Evolutionary conservation across 2,888 invertebrate genomes (phyloP), one percentile per base, ranked within the genome.

Genomic region (Aphidoletes aphidimyza): DNA sequence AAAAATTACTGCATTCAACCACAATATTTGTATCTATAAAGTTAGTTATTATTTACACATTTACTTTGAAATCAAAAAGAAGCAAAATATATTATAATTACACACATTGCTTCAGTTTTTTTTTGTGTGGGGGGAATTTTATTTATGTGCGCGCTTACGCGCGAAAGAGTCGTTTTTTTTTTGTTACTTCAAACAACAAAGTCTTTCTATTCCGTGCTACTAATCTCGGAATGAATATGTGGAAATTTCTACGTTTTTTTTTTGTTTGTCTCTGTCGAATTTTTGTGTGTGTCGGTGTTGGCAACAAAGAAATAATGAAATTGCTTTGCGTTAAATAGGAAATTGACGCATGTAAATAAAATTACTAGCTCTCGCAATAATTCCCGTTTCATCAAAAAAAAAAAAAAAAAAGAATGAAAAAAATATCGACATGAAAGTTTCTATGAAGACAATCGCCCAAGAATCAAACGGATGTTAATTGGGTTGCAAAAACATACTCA

Each of bases 31-130:
- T 54, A 22, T 22, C n/a, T 54, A 22, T 54, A 54, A 54, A 69
- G 69, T 69, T 14, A 69, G 34, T 34, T 69, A 30, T 69, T 69
- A 69, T 69, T 30, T 69, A 30, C 69, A 69, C 34, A 30, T 69
- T 30, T 69, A 22, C 54, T 54, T 54, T 3, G 26, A 3, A 1
- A 6, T 5, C 19, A 26, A 2, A 54, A 6, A 3, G 11, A 22
- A 22, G 26, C n/a, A 54, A 69, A 69, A 69, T 42, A 69, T 3
- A 34, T 30, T 69, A 30, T 30, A 69, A 69, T 30, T 69, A 34
- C 34, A 69, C 11, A 69, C 34, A 14, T 14, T 69, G 30, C 69
- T 26, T 14, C 69, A 9, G n/a, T 54, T 54, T 54, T 22, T n/a
- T 22, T 54, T n/a, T 54, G 54, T n/a, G n/a, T n/a, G n/a, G n/a